Base-by-base conservation (phyloP, 2,888 invertebrate genomes). In the Strigamia maritima region DNA sequence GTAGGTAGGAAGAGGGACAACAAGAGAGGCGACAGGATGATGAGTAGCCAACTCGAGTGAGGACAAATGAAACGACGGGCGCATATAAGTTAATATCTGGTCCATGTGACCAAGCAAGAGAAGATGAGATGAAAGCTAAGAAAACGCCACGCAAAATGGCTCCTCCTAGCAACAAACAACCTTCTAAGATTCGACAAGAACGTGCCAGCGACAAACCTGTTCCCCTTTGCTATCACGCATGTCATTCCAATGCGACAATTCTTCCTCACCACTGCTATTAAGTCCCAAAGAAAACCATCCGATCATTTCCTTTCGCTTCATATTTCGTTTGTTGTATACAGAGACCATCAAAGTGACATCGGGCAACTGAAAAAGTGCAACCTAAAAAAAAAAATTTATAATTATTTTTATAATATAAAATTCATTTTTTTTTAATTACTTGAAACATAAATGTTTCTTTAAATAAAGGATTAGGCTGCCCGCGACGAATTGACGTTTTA, bases 391-490 rank as follows among this genome's bases (percentile, higher is more conserved):
- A 54, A 75, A 75, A 79, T 1, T 54, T 28, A 35, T 74, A 16
- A 14, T 28, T 24, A 74, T 7, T 16, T 28, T 19, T 31, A 14
- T 76, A 7, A 60, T 22, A 75, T 24, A 8, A 31, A 1, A 75
- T 31, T 75, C 19, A 16, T 40, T 16, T n/a, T n/a, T n/a, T n/a
- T 12, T 0, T 54, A 82, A 84, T 84, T 86, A 93, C 94, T 90
- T 97, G 97, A 88, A 97, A 97, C 87, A 97, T 93, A 86, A 97
- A 97, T 2, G 95, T 94, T 87, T 97, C 97, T 87, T 97, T 97
- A 86, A 95, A 97, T 14, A 97, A 90, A 54, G 97, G 97, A 89
- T 97, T 97, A 76, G 97, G 96, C 87, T 97, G 96, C 14, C 95
- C 95, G 77, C 97, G 90, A 82, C 95, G 89, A 16, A 96, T 92